These are phyloP conservation scores for Mus minutoides DNA, from an alignment of 2,797 vertebrate genomes.

Conservation along the genomic window DNA sequence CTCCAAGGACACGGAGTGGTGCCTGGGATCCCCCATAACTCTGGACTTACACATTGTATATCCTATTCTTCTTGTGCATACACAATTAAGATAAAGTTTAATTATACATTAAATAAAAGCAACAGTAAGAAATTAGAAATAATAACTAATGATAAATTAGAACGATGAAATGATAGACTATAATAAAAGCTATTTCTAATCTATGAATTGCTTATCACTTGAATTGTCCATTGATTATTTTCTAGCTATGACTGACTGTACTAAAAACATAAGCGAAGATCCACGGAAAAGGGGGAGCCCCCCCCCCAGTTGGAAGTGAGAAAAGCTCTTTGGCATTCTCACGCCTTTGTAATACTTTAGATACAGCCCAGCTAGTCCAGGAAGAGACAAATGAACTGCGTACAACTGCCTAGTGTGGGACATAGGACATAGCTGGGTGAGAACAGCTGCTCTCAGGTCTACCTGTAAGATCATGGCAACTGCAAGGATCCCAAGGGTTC, in stretches of 20 bases:
- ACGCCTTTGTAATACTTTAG: not conserved
- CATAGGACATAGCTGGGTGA: not conserved
- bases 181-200: not conserved
- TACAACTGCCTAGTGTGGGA: not conserved
- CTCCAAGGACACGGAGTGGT: not conserved
- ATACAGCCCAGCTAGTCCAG: not conserved
- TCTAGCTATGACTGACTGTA: not conserved
- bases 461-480: not conserved
- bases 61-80: not conserved
- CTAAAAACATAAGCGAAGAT: not conserved
- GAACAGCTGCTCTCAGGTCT: not conserved
- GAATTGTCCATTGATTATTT: not conserved
- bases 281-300: too few species aligned
- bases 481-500: not conserved
- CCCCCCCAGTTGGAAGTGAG: not conserved
- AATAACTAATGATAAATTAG: not conserved
- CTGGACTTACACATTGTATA: not conserved
- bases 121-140: not conserved
- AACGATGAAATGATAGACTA: not conserved
- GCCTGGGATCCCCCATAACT: not conserved
- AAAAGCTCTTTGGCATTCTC: not conserved
- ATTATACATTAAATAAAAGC: not conserved
- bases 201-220: not conserved
- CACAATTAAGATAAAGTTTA: not conserved
- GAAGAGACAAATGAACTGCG: not conserved